Evolutionary conservation across 2,113 vertebrate genomes (phyloP).

Genomic region (Collichthys lucidus): DNA sequence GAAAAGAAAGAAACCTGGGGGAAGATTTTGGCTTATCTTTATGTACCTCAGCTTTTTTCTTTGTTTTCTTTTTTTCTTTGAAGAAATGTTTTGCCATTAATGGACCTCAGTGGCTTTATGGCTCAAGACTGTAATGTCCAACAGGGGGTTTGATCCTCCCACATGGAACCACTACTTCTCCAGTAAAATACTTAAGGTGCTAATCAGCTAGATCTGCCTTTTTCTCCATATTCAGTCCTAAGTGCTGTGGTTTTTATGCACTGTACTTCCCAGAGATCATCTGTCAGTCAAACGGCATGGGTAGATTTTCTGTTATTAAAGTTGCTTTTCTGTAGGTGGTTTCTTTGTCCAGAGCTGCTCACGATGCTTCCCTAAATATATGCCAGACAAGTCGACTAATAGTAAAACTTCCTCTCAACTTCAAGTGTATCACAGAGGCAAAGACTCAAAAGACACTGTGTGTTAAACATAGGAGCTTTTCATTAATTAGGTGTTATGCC

Average conservation of each 20-base stretch:
- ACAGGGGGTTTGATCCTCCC: conserved; percentile 32
- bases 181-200: conserved; percentile 31
- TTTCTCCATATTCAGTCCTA: not conserved
- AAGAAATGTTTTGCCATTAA: conserved; percentile 41
- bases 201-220: conserved; percentile 21
- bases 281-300: conserved; percentile 7
- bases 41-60: conserved; percentile 5
- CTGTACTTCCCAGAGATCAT: conserved; percentile 13
- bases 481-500: not conserved
- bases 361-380: not conserved
- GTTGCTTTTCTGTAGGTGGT: conserved; percentile 8
- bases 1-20: not conserved
- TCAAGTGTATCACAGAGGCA: not conserved
- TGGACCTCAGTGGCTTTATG: conserved; percentile 39
- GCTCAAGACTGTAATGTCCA: conserved; percentile 14
- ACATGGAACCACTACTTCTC: conserved; percentile 13
- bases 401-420: not conserved
- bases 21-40: conserved; percentile 7
- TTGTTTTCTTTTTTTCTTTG: conserved; percentile 4
- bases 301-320: conserved; percentile 35
- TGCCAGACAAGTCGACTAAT: not conserved
- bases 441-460: not conserved
- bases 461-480: not conserved
- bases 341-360: not conserved
- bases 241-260: conserved; percentile 16